phyloP scores from a whole-genome alignment of 2,113 vertebrate species.

The Perca flavescens region DNA sequence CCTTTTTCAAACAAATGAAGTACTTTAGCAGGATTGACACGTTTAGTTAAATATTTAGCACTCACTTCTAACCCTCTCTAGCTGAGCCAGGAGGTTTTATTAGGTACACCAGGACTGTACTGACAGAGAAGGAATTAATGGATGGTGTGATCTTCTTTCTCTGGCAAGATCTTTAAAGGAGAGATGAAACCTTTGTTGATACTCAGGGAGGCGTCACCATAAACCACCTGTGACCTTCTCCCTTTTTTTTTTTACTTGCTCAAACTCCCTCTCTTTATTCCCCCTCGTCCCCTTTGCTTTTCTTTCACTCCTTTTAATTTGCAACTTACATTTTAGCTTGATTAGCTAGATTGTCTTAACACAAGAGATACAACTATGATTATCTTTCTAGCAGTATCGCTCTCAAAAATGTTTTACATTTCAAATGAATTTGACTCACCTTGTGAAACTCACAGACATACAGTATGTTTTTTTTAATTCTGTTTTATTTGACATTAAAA shows the following conservation, averaged over 20 bases:
- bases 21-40: slow-evolving; percentile 27
- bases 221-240: slow-evolving; percentile 77
- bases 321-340: neutral
- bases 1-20: slow-evolving; percentile 40
- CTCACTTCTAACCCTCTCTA: slow-evolving; percentile 32
- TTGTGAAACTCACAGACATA: neutral
- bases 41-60: slow-evolving; percentile 58
- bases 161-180: slow-evolving; percentile 51
- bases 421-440: neutral
- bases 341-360: neutral
- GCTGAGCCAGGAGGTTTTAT: slow-evolving; percentile 39
- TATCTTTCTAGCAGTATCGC: neutral
- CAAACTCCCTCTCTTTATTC: neutral
- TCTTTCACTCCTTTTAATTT: neutral
- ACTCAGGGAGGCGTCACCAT: slow-evolving; percentile 52
- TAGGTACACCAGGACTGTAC: slow-evolving; percentile 9
- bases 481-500: neutral
- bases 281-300: neutral
- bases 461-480: neutral
- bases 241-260: slow-evolving; percentile 12
- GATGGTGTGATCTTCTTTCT: slow-evolving; percentile 51
- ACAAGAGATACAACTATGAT: no score
- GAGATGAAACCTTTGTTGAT: slow-evolving; percentile 54
- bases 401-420: no score
- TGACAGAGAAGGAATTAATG: slow-evolving; percentile 50